Evolutionary conservation across 2,113 vertebrate genomes (phyloP).

Genomic region (Tympanuchus pallidicinctus): DNA sequence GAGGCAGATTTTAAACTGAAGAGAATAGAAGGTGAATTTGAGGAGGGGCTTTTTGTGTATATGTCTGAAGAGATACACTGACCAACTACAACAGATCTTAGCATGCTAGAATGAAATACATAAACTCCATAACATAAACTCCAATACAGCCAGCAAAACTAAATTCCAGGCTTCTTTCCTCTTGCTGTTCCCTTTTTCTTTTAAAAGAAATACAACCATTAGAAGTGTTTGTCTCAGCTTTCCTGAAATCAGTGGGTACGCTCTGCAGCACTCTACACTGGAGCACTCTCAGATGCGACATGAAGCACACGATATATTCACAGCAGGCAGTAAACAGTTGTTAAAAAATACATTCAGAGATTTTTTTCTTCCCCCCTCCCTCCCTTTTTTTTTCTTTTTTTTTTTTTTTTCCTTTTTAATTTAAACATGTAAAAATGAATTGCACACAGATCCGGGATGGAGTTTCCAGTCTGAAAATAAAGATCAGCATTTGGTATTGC

Average conservation of each 20-base stretch:
- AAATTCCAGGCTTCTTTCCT: neutral
- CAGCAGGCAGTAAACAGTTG: neutral
- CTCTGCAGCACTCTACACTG: neutral
- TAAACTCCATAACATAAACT: neutral
- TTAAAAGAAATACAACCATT: neutral
- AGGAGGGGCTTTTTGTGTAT: neutral
- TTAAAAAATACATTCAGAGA: neutral
- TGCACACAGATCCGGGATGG: neutral
- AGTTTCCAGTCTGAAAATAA: slow-evolving; percentile 51
- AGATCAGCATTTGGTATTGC: slow-evolving; percentile 73
- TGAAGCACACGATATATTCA: neutral
- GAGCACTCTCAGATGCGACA: neutral
- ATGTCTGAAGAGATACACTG: neutral
- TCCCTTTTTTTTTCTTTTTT: neutral
- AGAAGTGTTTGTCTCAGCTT: neutral
- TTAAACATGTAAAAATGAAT: neutral
- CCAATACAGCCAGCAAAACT: neutral
- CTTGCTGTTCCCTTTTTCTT: neutral
- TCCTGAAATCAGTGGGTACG: neutral
- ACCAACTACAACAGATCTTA: neutral
- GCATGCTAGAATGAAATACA: neutral
- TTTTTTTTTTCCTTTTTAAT: neutral
- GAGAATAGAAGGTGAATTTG: neutral
- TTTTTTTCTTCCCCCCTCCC: neutral
- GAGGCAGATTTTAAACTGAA: neutral